Evolutionary conservation across 2,797 vertebrate species (phyloP).

Genomic region (Nothura maculosa): DNA sequence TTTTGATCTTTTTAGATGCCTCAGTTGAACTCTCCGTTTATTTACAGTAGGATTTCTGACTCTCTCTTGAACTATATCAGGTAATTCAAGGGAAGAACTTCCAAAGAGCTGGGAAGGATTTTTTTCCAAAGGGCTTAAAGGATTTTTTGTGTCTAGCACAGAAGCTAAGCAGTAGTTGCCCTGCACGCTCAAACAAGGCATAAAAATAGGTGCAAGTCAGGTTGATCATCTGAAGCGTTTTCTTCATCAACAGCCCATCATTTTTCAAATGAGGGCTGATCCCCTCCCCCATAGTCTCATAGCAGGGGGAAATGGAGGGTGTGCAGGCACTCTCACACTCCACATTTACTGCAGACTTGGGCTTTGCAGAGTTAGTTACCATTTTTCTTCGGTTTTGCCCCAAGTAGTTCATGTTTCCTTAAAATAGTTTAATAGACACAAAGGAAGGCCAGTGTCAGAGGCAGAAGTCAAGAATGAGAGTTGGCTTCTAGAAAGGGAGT

Average conservation of each 20-base stretch:
- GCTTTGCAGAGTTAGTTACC: not conserved
- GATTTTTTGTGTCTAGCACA: not conserved
- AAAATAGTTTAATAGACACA: accelerated
- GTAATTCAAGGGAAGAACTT: not conserved
- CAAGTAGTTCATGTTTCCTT: not conserved
- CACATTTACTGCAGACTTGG: not conserved
- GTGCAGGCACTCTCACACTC: not conserved
- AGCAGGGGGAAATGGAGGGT: not conserved
- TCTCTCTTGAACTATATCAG: not conserved
- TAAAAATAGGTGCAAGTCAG: not conserved
- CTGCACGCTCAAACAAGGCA: not conserved
- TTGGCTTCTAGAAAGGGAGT: not conserved
- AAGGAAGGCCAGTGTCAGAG: not conserved
- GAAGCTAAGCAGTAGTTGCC: not conserved
- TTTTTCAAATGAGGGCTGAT: not conserved
- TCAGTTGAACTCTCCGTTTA: not conserved
- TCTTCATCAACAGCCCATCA: not conserved
- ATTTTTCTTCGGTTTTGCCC: not conserved
- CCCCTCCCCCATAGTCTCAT: not conserved
- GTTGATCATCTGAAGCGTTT: not conserved
- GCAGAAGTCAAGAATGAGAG: not conserved
- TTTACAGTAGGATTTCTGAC: not conserved
- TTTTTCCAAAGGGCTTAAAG: not conserved
- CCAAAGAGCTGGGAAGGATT: not conserved
- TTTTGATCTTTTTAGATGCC: not conserved